Evolutionary conservation across 2,888 invertebrate genomes (phyloP), one percentile per base, ranked within the genome.

Genomic region (Lasioglossum zephyrum): DNA sequence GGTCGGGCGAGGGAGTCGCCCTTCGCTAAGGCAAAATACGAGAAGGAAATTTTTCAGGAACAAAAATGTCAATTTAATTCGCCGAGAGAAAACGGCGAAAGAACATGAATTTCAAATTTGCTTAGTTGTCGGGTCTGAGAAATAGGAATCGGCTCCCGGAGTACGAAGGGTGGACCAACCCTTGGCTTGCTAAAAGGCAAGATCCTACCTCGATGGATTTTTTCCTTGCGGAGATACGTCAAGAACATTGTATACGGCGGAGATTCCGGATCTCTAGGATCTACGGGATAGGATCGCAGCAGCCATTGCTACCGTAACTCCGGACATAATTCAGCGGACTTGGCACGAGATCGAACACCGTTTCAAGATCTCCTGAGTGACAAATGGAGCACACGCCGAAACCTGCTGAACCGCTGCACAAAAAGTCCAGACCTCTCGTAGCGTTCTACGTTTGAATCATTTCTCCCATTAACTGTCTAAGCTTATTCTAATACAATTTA

Each of bases 251-350:
- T 63, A 63, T 63, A 63, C 63, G 63, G 31, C 63, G 63, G 63
- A 63, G 63, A 63, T 31, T 63, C 63, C 26, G 26, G 16, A 63
- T 63, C 63, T 63, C 63, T 16, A 31, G 31, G 63, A 63, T 63
- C 63, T 63, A 63, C 63, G 63, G 63, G 63, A 63, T 63, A 63
- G 63, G 63, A 63, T 63, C 26, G 63, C 13, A 31, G 26, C 63
- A 31, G 63, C 63, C 63, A 63, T 63, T 63, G 63, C 63, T 63
- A 63, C 63, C 26, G 63, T 63, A 63, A 63, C 63, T 63, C 63
- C 63, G 31, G 31, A 31, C 63, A 63, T 63, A 63, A 31, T 63
- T 63, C 63, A 63, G 26, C 63, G 63, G 31, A 63, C 63, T 63
- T 63, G 63, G 63, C 63, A 63, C 63, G 63, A 31, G 63, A 63